Evolutionary conservation across 2,113 vertebrate genomes (phyloP).

Genomic region (Lycocorax pyrrhopterus): DNA sequence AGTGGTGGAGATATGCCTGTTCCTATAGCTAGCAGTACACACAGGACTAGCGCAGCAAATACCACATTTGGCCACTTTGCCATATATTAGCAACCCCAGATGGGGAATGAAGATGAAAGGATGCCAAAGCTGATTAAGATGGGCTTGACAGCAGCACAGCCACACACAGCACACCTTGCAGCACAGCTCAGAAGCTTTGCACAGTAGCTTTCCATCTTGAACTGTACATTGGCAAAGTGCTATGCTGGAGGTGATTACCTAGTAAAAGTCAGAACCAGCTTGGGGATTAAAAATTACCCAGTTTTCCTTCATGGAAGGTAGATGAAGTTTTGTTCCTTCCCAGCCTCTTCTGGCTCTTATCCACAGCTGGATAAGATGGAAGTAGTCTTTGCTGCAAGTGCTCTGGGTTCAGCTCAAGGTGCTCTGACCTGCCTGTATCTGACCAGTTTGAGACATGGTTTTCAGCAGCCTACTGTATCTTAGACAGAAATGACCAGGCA

Average conservation of each 20-base stretch:
- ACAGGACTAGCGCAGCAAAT: not conserved
- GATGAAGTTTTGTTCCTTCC: not conserved
- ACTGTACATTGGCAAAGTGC: not conserved
- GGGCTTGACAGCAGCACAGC: not conserved
- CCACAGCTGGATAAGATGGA: not conserved
- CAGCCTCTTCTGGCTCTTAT: not conserved
- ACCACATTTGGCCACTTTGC: not conserved
- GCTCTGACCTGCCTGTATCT: not conserved
- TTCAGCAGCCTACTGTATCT: not conserved
- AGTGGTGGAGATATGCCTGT: not conserved
- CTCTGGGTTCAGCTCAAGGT: not conserved
- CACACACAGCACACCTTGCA: not conserved
- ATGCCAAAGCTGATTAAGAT: not conserved
- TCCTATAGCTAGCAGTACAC: not conserved
- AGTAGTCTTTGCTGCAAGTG: not conserved
- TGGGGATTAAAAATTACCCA: not conserved
- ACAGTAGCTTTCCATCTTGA: not conserved
- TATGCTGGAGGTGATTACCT: not conserved
- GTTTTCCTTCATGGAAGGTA: not conserved
- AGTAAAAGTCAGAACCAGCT: not conserved
- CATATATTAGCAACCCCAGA: not conserved
- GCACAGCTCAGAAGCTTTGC: not conserved
- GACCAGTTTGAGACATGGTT: not conserved
- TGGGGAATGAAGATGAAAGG: not conserved
- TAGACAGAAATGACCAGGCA: not conserved